Conservation (phyloP, 2,888 invertebrate species). For the Philaethria dido region DNA sequence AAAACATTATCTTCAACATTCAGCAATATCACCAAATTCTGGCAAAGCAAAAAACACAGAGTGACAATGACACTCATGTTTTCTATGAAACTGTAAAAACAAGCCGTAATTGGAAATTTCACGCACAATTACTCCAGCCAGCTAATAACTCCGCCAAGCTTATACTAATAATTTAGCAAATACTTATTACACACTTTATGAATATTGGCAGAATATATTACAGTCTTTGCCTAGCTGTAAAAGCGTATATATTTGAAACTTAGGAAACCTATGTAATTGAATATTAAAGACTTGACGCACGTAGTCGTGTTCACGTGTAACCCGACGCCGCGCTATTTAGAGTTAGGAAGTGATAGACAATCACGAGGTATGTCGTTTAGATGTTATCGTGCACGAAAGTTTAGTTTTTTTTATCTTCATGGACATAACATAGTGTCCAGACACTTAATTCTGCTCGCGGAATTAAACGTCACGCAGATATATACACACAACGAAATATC, state of each 20-base stretch:
- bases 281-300: slow-evolving; percentile 17
- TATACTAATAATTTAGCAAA: background rate
- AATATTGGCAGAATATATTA: slow-evolving; percentile 2
- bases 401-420: slow-evolving; percentile 1
- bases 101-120: too few species aligned
- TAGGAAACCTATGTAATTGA: slow-evolving; percentile 19
- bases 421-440: too few species aligned
- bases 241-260: slow-evolving; percentile 1
- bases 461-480: too few species aligned
- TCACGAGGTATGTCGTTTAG: slow-evolving; percentile 24
- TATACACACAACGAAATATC: too few species aligned
- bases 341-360: slow-evolving; percentile 33
- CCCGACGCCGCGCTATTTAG: slow-evolving; percentile 30
- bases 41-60: too few species aligned
- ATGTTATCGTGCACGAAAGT: slow-evolving; percentile 6
- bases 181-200: background rate
- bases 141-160: too few species aligned
- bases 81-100: too few species aligned
- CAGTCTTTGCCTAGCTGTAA: background rate
- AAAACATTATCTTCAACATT: too few species aligned
- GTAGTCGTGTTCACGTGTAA: slow-evolving; percentile 27
- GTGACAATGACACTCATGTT: too few species aligned
- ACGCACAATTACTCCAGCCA: too few species aligned
- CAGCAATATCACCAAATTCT: too few species aligned
- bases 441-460: too few species aligned